Evolutionary conservation across 2,888 invertebrate genomes (phyloP), one percentile per base, ranked within the genome.

Genomic region (Pandemis corylana): DNA sequence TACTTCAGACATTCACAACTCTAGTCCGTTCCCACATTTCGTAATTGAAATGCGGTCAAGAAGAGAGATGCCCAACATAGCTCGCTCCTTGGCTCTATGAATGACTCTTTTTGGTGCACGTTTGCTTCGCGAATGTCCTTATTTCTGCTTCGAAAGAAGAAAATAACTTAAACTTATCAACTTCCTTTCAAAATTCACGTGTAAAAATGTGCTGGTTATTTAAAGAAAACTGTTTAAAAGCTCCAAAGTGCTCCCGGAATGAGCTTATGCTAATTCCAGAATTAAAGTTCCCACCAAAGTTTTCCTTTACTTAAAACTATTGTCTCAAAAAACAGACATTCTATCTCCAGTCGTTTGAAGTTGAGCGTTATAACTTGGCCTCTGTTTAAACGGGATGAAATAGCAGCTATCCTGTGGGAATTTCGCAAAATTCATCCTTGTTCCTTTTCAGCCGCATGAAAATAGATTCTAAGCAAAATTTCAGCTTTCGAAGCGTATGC

Each of bases 181-280:
- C 28, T 59, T 59, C 28, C 1, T n/a, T 41, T n/a, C n/a, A n/a
- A 62, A 62, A 41, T 13, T 13, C 41, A 62, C 5, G 7, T 13
- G 36, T 13, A 49, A 65, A 65, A 65, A n/a, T 36, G 28, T 5
- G n/a, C 49, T 12, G 20, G 7, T 28, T 28, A 28, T 49, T 28
- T 49, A 70, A 74, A 70, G 69, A 65, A 70, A 64, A 74, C 53
- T 65, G 69, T 69, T 74, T 70, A 70, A 74, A 74, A 74, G 74
- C 74, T 61, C 69, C 61, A 66, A 70, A 74, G 74, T 69, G 74
- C 66, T 61, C 41, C 69, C 61, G 56, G 73, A 73, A 73, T 69
- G 73, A 70, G 71, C 75, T 75, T 75, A 75, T 75, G 75, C 67
- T 75, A 75, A 75, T 75, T 75, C 51, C 15, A 49, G 75, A 75